A percentile compares a stretch with the other conserved stretches of the same genome.
These are phyloP conservation scores for Austrofundulus limnaeus DNA, from an alignment of 2,113 vertebrate species.

Conservation along the genomic window DNA sequence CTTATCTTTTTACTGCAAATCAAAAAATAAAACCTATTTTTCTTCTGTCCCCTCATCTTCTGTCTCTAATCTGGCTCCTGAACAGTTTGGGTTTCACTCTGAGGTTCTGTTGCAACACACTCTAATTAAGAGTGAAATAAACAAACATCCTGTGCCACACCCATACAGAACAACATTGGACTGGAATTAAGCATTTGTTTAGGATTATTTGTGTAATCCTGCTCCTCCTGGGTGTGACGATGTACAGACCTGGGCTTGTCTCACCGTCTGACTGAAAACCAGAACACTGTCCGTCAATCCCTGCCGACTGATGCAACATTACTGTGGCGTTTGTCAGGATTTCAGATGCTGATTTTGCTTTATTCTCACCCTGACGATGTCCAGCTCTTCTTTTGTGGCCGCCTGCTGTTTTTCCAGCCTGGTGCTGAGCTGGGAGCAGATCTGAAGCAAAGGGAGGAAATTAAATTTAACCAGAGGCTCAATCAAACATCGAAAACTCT, in stretches of 20 bases:
- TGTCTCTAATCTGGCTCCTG: not conserved
- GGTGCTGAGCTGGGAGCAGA: slow-evolving; percentile 96
- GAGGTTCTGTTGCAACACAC: not conserved
- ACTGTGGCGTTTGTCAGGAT: not conserved
- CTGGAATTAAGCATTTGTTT: not conserved
- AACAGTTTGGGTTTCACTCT: not conserved
- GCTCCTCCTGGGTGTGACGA: slow-evolving; percentile 6
- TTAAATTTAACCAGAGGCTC: not conserved
- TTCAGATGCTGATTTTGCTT: not conserved
- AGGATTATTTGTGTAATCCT: slow-evolving; percentile 17
- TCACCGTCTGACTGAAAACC: not conserved
- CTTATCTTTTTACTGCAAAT: not conserved
- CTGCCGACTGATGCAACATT: not conserved
- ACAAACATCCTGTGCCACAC: slow-evolving; percentile 2
- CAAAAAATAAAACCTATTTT: not conserved
- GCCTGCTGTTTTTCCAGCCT: slow-evolving; percentile 95
- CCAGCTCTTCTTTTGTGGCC: slow-evolving; percentile 93
- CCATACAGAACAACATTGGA: slow-evolving; percentile 13
- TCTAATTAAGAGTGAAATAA: not conserved
- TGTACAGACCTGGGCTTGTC: slow-evolving; percentile 2
- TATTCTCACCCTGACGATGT: slow-evolving; percentile 87
- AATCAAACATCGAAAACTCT: too few species aligned
- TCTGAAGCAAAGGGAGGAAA: slow-evolving; percentile 75
- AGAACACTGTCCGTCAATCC: not conserved
- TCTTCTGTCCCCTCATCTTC: not conserved